Evolutionary conservation across 1,140 invertebrate genomes (phyloP), one percentile per base, ranked within the genome.

Genomic region (Drosophila aff.): DNA sequence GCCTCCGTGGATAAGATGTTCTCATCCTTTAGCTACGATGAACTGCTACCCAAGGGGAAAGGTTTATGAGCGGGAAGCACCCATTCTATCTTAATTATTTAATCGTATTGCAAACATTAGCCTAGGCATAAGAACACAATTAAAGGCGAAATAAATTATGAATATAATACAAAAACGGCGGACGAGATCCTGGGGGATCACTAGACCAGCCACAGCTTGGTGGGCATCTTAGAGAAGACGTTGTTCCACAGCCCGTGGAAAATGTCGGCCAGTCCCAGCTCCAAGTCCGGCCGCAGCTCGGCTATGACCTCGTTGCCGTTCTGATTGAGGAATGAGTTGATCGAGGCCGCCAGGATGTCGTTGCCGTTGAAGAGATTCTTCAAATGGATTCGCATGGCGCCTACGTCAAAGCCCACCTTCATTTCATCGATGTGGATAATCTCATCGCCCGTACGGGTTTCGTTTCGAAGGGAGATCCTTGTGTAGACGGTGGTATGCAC

Each of bases 251-350:
- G 96, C 2, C 94, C 94, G 82, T 96, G 95, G 93, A 97, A 97
- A 80, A 97, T 96, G 81, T 96, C 96, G 1, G 95, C 95, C 71
- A 97, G 96, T 63, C 96, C 95, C 8, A 94, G 86, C 6, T 96
- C 95, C 0, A 96, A 96, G 4, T 96, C 96, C 3, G 96, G 96
- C 91, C 96, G 95, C 95, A 97, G 96, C 92, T 97, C 97, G 23
- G 96, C 95, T 49, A 97, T 96, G 44, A 97, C 97, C 87, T 97
- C 96, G 28, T 96, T 95, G 1, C 96, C 95, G 81, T 97, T 97
- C 84, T 96, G 96, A 93, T 97, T 97, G 15, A 97, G 93, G 90
- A 97, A 97, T 72, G 80, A 66, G 49, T 92, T 92, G 11, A 93
- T 92, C 2, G 92, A 93, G 9, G 91, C 79, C 5, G 85, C 94